Conservation (phyloP, 2,113 vertebrate genomes). For the Arizona elegans region DNA sequence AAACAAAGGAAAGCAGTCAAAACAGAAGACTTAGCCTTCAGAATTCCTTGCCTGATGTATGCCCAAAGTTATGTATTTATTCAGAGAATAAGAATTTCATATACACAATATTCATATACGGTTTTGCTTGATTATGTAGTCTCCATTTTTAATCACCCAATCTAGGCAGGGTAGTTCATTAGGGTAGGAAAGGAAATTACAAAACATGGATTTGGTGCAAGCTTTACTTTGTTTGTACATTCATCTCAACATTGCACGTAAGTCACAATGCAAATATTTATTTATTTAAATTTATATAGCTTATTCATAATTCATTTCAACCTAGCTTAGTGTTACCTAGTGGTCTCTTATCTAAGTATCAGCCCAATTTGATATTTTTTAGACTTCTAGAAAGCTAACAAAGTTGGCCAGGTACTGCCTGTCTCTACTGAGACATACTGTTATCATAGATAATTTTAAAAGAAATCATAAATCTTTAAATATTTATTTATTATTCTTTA, state of each 20-base stretch:
- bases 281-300: neutral
- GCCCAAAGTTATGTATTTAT: neutral
- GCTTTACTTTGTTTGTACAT: neutral
- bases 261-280: neutral
- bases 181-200: neutral
- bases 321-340: neutral
- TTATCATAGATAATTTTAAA: neutral
- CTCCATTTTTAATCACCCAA: neutral
- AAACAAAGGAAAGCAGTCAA: neutral
- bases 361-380: neutral
- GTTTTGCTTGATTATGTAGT: neutral
- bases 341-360: neutral
- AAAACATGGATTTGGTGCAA: neutral
- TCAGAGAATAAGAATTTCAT: neutral
- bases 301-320: neutral
- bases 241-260: neutral
- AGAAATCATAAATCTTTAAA: neutral
- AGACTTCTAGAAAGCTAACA: neutral
- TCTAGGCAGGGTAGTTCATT: neutral
- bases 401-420: neutral
- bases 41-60: neutral
- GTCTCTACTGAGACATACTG: neutral
- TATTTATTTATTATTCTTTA: neutral
- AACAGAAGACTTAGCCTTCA: neutral
- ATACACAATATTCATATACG: neutral